Evolutionary conservation across 2,888 invertebrate genomes (phyloP).

Genomic region (Caenorhabditis macrosperma): DNA sequence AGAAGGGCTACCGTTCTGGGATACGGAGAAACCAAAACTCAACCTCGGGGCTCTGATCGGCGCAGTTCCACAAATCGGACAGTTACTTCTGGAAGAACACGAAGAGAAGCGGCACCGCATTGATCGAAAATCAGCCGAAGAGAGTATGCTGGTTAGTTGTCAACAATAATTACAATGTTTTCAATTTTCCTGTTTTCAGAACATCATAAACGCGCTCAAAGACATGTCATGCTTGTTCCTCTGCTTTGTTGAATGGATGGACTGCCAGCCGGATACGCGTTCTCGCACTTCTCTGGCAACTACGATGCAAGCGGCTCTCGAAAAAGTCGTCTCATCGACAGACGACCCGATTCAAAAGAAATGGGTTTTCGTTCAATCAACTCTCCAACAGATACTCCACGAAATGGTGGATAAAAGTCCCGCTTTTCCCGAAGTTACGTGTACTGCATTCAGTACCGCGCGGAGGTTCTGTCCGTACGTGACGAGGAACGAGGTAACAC

Average conservation of each 20-base stretch:
- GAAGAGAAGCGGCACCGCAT: slow-evolving; percentile 23
- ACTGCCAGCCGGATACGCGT: slow-evolving; percentile 32
- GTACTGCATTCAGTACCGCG: slow-evolving; percentile 34
- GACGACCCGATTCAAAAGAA: slow-evolving; percentile 5
- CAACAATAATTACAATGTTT: neutral
- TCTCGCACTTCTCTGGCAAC: slow-evolving; percentile 23
- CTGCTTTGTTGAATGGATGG: slow-evolving; percentile 53
- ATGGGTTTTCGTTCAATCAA: slow-evolving; percentile 36
- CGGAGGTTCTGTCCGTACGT: slow-evolving; percentile 49
- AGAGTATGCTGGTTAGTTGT: slow-evolving; percentile 22
- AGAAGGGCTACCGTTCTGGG: slow-evolving; percentile 40
- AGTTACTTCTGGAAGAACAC: slow-evolving; percentile 46
- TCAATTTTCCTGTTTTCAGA: slow-evolving; percentile 25
- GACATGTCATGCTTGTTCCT: slow-evolving; percentile 42
- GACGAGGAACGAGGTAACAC: slow-evolving; percentile 31
- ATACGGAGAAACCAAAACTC: neutral
- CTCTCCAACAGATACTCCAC: slow-evolving; percentile 13
- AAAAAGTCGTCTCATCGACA: neutral
- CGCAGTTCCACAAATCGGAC: slow-evolving; percentile 41
- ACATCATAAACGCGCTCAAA: slow-evolving; percentile 26
- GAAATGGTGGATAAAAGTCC: slow-evolving; percentile 37
- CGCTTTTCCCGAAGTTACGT: slow-evolving; percentile 45
- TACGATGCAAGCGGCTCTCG: slow-evolving; percentile 2
- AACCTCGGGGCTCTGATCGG: slow-evolving; percentile 27
- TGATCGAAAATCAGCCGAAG: slow-evolving; percentile 31